These are phyloP conservation scores for Drosophila nasuta DNA, from an alignment of 1,140 invertebrate species.

Conservation along the genomic window DNA sequence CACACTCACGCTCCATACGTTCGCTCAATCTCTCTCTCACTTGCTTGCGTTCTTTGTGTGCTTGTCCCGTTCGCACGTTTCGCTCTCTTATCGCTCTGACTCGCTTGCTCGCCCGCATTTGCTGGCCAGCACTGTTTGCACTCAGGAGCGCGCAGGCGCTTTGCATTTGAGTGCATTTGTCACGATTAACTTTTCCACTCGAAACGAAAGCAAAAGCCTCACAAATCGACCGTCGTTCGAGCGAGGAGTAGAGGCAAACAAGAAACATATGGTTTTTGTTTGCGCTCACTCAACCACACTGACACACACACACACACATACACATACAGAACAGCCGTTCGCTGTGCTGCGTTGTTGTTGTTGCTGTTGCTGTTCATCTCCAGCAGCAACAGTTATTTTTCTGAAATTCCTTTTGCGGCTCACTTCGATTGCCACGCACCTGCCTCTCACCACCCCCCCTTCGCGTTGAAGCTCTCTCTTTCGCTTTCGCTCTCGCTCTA, in stretches of 20 bases:
- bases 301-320: constrained; percentile 22
- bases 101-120: constrained; percentile 7
- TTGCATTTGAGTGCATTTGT: constrained; percentile 30
- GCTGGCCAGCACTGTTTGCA: constrained; percentile 6
- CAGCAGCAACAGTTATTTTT: constrained; percentile 77
- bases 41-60: background rate
- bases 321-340: constrained; percentile 44
- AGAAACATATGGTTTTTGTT: constrained; percentile 81
- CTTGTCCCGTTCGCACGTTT: background rate
- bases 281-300: constrained; percentile 54
- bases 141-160: constrained; percentile 66
- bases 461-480: background rate
- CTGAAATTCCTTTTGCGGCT: constrained; percentile 52
- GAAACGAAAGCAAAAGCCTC: constrained; percentile 76
- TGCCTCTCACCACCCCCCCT: background rate
- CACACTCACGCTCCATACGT: background rate
- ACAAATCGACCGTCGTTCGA: constrained; percentile 13
- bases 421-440: constrained; percentile 54
- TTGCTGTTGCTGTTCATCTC: constrained; percentile 30
- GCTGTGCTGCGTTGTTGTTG: constrained; percentile 9
- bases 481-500: constrained; percentile 46
- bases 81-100: background rate
- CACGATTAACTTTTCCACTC: constrained; percentile 60
- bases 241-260: constrained; percentile 51
- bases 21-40: constrained; percentile 7